Conservation (phyloP, 2,797 vertebrate species). For the Myotis vivesi region DNA sequence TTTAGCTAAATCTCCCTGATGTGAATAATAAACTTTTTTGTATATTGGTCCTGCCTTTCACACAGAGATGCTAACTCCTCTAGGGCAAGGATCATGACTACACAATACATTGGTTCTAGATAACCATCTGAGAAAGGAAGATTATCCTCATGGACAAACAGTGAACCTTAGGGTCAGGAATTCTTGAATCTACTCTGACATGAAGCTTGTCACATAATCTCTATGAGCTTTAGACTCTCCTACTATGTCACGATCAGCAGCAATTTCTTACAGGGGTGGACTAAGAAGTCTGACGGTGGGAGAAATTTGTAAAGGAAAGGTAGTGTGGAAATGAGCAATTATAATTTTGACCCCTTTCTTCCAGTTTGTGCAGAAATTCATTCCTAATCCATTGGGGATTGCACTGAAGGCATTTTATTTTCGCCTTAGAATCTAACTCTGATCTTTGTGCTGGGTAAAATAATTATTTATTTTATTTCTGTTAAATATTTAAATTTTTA, state of each 20-base stretch:
- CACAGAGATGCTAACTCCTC: neutral
- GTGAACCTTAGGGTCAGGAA: conserved; percentile 17
- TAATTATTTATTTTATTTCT: neutral
- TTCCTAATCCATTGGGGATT: neutral
- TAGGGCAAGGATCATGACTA: neutral
- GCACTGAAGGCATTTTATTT: neutral
- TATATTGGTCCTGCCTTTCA: neutral
- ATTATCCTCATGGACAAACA: neutral
- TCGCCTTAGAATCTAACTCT: neutral
- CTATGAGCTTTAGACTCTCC: neutral
- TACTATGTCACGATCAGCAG: neutral
- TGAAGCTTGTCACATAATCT: conserved; percentile 2
- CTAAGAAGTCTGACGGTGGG: neutral
- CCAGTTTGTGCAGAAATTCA: neutral
- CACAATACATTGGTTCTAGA: neutral
- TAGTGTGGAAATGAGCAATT: neutral
- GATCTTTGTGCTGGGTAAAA: neutral
- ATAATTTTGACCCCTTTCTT: neutral
- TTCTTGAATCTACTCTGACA: neutral
- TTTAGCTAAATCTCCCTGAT: neutral
- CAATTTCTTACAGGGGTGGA: neutral
- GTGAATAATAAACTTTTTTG: neutral
- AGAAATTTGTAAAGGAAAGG: neutral
- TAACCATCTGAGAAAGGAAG: conserved; percentile 18
- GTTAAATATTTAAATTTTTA: conserved; percentile 26